Evolutionary conservation across 2,113 vertebrate genomes (phyloP).

Genomic region (Agapornis roseicollis): DNA sequence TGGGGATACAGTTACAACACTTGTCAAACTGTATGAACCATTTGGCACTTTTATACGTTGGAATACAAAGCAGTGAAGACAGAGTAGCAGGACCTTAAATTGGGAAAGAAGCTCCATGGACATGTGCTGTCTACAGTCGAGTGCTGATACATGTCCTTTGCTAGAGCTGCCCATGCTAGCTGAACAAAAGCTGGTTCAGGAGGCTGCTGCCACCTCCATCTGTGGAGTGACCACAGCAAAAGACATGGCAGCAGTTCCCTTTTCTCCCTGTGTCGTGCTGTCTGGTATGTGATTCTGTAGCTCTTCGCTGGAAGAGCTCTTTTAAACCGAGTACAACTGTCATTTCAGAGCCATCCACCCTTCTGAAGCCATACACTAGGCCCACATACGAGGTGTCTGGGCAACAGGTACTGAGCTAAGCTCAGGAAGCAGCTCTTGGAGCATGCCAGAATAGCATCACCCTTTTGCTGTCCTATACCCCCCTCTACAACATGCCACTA

Average conservation of each 20-base stretch:
- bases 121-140: background rate
- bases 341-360: background rate
- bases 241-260: background rate
- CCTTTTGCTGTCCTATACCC: background rate
- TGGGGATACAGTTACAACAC: background rate
- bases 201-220: background rate
- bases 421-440: background rate
- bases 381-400: background rate
- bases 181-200: conserved; percentile 16
- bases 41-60: background rate
- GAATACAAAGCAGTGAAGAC: background rate
- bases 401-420: background rate
- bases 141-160: background rate
- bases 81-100: background rate
- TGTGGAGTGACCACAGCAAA: background rate
- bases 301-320: background rate
- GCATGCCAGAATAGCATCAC: background rate
- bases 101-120: background rate
- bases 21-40: background rate
- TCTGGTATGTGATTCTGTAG: background rate
- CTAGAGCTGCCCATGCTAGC: background rate
- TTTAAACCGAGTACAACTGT: background rate
- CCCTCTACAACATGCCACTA: background rate
- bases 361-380: background rate
- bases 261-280: background rate